Evolutionary conservation across 2,113 vertebrate genomes (phyloP).

Genomic region (Trochalopteron elliotii): DNA sequence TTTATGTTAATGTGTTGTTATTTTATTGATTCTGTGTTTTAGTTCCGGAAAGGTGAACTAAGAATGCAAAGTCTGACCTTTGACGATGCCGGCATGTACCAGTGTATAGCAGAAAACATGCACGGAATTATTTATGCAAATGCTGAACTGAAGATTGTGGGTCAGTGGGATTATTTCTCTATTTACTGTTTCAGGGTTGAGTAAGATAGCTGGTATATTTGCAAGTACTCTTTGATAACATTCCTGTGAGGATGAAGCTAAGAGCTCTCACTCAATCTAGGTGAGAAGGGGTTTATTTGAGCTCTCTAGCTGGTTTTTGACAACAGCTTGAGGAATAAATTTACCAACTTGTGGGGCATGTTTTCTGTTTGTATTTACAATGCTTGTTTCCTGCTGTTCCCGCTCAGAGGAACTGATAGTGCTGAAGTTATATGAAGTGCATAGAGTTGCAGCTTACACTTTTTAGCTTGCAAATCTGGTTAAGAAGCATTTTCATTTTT

Average conservation of each 20-base stretch:
- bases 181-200: not conserved
- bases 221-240: not conserved
- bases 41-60: conserved; percentile 85
- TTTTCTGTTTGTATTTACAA: not conserved
- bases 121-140: conserved; percentile 89
- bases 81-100: conserved; percentile 93
- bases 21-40: conserved; percentile 41
- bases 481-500: not conserved
- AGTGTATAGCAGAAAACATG: conserved; percentile 91
- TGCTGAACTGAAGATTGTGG: conserved; percentile 91
- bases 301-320: not conserved
- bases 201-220: not conserved
- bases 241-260: not conserved
- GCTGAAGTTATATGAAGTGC: not conserved
- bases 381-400: not conserved
- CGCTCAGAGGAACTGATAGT: not conserved
- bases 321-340: not conserved
- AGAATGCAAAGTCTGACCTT: conserved; percentile 81
- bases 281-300: not conserved
- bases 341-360: not conserved
- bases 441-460: not conserved
- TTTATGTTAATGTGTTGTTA: not conserved
- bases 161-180: conserved; percentile 78
- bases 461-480: not conserved
- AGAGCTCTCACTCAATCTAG: not conserved